Base-by-base conservation (phyloP, 2,113 vertebrate genomes). In the Manacus vitellinus region DNA sequence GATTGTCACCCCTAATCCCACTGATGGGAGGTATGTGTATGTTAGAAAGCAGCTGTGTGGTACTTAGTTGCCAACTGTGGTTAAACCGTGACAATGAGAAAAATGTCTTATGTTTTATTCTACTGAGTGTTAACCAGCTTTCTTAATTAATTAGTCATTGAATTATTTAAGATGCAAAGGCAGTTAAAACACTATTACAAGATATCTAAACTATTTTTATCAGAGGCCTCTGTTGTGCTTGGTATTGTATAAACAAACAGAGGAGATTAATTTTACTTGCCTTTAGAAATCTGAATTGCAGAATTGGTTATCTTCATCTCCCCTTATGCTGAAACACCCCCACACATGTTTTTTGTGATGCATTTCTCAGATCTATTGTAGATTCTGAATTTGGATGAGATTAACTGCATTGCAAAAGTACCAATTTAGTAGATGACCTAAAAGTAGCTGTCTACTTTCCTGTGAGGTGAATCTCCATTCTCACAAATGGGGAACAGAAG, bases 111-210 rank as follows among this genome's bases (percentile, higher is more conserved):
- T 1, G 15, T 59, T 85, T 93, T 76, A 62, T 85, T 92, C 43
- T 94, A 89, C 25, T 56, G 28, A 70, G 14, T 47, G 24, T 77
- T 73, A 84, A 94, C 67, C 35, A 94, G 63, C 94, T 92, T 90
- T 88, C 61, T 70, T 46, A 89, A 81, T 92, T 65, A 74, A 87
- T 75, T 87, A 82, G 71, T 62, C 44, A 84, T 70, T 89, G 59
- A 33, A 90, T 85, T 95, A 47, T 75, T 94, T 91, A 89, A 87
- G 46, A 86, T 88, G 63, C 75, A 88, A 92, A 77, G 35, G 10
- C 49, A 85, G 54, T 79, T 92, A 43, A 65, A 92, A 94, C 10
- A 82, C 8, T 80, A 65, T 43, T 84, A 67, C 33, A 59, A 44
- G 43, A 49, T 70, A 80, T 11, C 4, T 22, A 51, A 78, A 25